A percentile compares a stretch with the other conserved stretches of the same genome.
These are phyloP conservation scores for Pseudococcus jackbeardsleyi DNA, from an alignment of 2,888 invertebrate genomes.

Conservation along the genomic window DNA sequence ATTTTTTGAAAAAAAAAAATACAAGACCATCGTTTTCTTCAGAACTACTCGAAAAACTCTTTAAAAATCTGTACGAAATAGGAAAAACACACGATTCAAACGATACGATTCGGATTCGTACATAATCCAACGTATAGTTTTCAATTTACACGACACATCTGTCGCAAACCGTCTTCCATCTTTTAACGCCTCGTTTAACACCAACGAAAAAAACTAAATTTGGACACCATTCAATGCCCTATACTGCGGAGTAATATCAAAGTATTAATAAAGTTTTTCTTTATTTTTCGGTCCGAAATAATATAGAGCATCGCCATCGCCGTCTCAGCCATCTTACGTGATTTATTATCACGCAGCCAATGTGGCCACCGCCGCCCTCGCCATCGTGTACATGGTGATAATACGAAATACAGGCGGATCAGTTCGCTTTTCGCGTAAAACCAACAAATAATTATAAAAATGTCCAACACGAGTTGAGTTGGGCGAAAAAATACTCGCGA, in stretches of 20 bases:
- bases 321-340: not conserved
- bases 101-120: not conserved
- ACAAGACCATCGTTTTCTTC: not conserved
- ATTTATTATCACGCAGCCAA: not conserved
- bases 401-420: not conserved
- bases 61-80: not conserved
- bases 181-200: conserved; percentile 40
- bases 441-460: conserved; percentile 38
- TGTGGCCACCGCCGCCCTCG: not conserved
- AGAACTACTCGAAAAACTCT: not conserved
- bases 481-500: conserved; percentile 6
- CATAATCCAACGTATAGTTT: not conserved
- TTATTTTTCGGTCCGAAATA: not conserved
- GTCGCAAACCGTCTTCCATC: conserved; percentile 19
- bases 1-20: not conserved
- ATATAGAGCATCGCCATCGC: not conserved
- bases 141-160: not conserved
- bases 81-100: not conserved
- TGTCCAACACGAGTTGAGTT: conserved; percentile 20
- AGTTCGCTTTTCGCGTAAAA: conserved; percentile 7
- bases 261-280: conserved; percentile 16
- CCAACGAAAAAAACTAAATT: conserved; percentile 34
- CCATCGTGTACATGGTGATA: not conserved
- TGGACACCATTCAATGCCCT: not conserved
- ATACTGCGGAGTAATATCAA: not conserved